Evolutionary conservation across 1,140 invertebrate species (phyloP).

Genomic region (Olivierus martensii): DNA sequence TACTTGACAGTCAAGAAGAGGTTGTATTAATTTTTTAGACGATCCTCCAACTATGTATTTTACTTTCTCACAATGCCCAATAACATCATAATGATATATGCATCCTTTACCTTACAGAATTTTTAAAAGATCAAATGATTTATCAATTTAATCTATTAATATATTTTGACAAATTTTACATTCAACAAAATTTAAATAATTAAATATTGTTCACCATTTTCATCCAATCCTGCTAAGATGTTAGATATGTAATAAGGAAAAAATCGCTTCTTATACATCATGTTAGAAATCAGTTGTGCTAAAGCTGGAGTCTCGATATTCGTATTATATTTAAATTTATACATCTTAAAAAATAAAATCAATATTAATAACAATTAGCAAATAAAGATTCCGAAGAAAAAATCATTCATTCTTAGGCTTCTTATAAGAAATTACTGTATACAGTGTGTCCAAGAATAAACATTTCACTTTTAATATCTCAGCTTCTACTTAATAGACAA

Average conservation of each 20-base stretch:
- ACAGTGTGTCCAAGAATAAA: too few species aligned
- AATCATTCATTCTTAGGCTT: too few species aligned
- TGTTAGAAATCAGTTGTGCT: constrained; percentile 88
- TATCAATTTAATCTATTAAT: too few species aligned
- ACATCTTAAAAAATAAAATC: constrained; percentile 77
- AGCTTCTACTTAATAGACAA: too few species aligned
- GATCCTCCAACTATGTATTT: constrained; percentile 72
- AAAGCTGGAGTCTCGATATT: constrained; percentile 81
- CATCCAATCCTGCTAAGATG: constrained; percentile 70
- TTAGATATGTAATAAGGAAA: constrained; percentile 98
- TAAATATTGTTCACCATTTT: constrained; percentile 37
- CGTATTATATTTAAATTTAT: constrained; percentile 88
- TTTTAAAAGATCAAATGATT: too few species aligned
- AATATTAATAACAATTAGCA: too few species aligned
- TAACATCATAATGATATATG: constrained; percentile 23
- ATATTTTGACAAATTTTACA: too few species aligned
- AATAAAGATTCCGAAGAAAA: too few species aligned
- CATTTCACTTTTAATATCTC: too few species aligned
- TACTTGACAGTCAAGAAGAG: constrained; percentile 73
- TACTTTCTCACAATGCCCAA: constrained; percentile 70
- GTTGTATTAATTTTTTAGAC: constrained; percentile 60
- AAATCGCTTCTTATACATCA: constrained; percentile 93
- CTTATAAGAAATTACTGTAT: too few species aligned
- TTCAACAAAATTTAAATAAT: neutral
- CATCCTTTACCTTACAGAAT: constrained; percentile 13